These are phyloP conservation scores for Gulo gulo DNA, from an alignment of 2,113 vertebrate genomes.

Conservation along the genomic window DNA sequence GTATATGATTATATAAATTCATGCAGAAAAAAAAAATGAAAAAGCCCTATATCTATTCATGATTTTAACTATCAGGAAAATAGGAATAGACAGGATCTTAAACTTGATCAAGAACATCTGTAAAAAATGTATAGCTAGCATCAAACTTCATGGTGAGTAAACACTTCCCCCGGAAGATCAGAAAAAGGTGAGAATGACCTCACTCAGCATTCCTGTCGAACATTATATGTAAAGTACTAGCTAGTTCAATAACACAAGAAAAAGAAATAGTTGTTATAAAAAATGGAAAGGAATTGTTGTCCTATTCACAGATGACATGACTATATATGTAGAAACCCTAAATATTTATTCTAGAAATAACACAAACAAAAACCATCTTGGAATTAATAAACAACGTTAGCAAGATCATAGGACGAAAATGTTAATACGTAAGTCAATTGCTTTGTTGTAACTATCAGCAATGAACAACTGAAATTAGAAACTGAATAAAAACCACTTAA, in stretches of 20 bases:
- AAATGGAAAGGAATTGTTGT: background rate
- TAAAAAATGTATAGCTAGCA: background rate
- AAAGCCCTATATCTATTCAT: background rate
- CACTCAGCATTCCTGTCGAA: background rate
- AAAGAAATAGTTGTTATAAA: background rate
- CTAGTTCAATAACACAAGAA: background rate
- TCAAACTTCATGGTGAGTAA: background rate
- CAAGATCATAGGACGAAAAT: background rate
- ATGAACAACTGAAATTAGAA: background rate
- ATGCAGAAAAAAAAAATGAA: background rate
- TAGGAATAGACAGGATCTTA: background rate
- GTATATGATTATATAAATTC: background rate
- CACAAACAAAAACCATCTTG: background rate
- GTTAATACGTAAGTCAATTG: background rate
- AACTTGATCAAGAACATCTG: background rate
- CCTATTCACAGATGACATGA: background rate
- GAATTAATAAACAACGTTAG: background rate
- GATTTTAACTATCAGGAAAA: background rate
- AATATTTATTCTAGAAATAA: background rate
- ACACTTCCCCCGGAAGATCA: background rate
- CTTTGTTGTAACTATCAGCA: background rate
- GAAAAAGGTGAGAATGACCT: background rate
- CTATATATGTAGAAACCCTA: background rate
- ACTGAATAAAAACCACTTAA: background rate
- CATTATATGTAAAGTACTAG: background rate